phyloP scores from a whole-genome alignment of 35 echinoderm and acorn worm genomes.

The Hemicentrotus pulcherrimus region DNA sequence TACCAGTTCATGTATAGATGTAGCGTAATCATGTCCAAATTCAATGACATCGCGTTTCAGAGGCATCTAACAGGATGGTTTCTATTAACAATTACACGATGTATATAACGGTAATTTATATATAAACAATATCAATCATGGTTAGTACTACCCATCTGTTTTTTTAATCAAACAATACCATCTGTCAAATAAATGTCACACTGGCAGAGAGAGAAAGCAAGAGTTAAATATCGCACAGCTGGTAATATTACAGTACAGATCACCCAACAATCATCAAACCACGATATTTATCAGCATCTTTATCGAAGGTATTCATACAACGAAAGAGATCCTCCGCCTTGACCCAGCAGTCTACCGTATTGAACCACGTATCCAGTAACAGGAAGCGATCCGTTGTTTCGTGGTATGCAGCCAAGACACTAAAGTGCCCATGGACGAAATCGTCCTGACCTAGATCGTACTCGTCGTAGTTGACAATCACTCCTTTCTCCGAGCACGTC shows the following conservation, averaged over 20 bases:
- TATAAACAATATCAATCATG: no score
- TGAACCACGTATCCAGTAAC: conserved; percentile 72
- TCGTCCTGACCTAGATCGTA: conserved; percentile 54
- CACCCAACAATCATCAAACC: conserved; percentile 63
- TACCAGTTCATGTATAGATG: no score
- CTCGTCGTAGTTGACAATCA: conserved; percentile 78
- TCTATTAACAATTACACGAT: no score
- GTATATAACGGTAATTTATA: no score
- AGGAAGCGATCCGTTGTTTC: conserved; percentile 63
- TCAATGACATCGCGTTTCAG: no score
- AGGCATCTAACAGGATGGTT: no score
- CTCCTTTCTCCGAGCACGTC: conserved; percentile 48
- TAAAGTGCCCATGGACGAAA: conserved; percentile 73
- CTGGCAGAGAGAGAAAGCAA: not conserved
- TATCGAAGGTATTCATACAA: conserved; percentile 75
- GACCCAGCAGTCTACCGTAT: conserved; percentile 69
- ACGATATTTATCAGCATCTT: conserved; percentile 60
- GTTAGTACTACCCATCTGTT: no score
- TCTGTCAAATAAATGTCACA: not conserved
- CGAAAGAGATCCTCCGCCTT: conserved; percentile 67
- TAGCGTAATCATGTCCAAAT: no score
- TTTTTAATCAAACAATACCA: no score
- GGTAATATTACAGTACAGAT: not conserved
- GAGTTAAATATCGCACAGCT: not conserved
- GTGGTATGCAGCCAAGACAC: conserved; percentile 73